These are phyloP conservation scores for Erpetoichthys calabaricus DNA, from an alignment of 2,797 vertebrate genomes.

Conservation along the genomic window DNA sequence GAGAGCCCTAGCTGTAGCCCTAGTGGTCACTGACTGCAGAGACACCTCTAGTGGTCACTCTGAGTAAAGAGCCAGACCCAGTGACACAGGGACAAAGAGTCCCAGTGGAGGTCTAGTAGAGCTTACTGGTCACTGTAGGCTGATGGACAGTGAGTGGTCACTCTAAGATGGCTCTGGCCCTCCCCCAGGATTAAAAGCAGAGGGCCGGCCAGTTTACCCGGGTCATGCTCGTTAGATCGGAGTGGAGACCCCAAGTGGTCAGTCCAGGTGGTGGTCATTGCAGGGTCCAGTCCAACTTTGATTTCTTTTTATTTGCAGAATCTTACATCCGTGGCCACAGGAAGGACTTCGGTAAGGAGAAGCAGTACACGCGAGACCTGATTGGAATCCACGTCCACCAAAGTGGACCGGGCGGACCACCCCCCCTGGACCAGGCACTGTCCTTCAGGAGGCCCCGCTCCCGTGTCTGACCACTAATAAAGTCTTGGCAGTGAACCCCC, in stretches of 20 bases:
- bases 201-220: too few species aligned
- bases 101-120: too few species aligned
- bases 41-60: too few species aligned
- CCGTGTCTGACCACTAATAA: slow-evolving; percentile 16
- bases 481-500: slow-evolving; percentile 12
- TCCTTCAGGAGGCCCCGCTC: slow-evolving; percentile 39
- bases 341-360: slow-evolving; percentile 36
- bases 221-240: too few species aligned
- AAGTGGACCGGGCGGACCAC: slow-evolving; percentile 25
- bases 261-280: neutral
- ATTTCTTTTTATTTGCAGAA: slow-evolving; percentile 35
- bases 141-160: too few species aligned
- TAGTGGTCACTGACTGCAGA: too few species aligned
- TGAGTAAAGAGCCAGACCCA: too few species aligned
- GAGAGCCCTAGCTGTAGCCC: too few species aligned
- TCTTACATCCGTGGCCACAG: slow-evolving; percentile 44
- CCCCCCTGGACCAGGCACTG: slow-evolving; percentile 32
- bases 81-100: too few species aligned
- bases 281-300: slow-evolving; percentile 1
- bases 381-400: slow-evolving; percentile 41
- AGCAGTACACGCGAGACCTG: slow-evolving; percentile 40
- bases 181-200: too few species aligned
- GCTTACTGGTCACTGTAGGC: too few species aligned
- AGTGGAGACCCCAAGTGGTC: neutral
- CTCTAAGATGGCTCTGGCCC: too few species aligned